phyloP scores from a whole-genome alignment of 2,797 vertebrate genomes.

The Peromyscus melanophrys region DNA sequence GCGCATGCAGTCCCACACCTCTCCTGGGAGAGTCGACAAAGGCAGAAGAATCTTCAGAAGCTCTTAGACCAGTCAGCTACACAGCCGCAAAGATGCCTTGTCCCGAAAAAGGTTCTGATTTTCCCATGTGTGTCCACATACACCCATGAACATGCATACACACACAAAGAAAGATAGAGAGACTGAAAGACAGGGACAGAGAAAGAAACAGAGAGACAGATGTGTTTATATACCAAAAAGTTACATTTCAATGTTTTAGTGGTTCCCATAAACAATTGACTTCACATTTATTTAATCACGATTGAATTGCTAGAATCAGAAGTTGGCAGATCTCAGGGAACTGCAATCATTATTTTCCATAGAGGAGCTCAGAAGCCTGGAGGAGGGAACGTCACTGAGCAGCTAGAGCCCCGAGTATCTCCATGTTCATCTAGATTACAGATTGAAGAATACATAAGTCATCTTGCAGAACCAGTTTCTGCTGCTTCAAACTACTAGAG shows the following conservation, averaged over 20 bases:
- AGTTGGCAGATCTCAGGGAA: neutral
- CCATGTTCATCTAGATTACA: neutral
- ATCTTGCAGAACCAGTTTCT: neutral
- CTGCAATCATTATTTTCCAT: neutral
- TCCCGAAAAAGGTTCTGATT: neutral
- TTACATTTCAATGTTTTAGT: neutral
- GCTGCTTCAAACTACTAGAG: neutral
- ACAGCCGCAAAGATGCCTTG: neutral
- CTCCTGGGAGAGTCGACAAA: neutral
- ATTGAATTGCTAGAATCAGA: neutral
- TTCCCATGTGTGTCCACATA: neutral
- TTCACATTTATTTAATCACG: neutral
- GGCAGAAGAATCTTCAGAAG: neutral
- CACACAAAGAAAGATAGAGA: neutral
- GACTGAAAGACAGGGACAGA: neutral
- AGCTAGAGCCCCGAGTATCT: no score
- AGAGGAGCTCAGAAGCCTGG: neutral
- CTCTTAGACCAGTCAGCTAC: neutral
- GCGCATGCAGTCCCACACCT: no score
- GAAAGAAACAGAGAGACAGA: neutral
- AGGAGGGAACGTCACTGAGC: no score
- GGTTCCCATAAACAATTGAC: neutral
- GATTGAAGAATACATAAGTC: neutral
- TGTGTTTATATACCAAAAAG: neutral
- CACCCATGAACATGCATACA: neutral